Conservation (phyloP, 2,888 invertebrate species). For the Ceratothoa steindachneri region DNA sequence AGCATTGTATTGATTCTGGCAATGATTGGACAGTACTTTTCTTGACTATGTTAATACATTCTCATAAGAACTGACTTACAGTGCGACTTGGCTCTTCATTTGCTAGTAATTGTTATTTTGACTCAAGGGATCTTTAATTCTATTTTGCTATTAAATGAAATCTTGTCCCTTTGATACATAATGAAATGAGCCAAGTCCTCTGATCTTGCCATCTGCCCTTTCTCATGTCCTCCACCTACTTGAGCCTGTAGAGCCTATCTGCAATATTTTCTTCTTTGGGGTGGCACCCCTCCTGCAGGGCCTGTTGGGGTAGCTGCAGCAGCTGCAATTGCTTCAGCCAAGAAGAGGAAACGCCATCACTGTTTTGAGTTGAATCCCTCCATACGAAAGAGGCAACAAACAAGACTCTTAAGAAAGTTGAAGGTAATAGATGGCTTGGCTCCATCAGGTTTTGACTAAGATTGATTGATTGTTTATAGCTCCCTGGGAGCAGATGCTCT, state of each 20-base stretch:
- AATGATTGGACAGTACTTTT: too few relatives aligned
- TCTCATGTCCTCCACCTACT: conserved; percentile 37
- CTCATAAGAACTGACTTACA: too few relatives aligned
- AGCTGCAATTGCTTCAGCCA: conserved; percentile 91
- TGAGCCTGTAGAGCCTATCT: not conserved
- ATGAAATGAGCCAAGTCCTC: too few relatives aligned
- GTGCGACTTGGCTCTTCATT: too few relatives aligned
- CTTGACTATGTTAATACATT: too few relatives aligned
- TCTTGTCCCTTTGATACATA: too few relatives aligned
- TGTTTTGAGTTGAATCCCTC: conserved; percentile 96
- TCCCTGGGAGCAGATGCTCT: not conserved
- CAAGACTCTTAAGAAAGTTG: conserved; percentile 79
- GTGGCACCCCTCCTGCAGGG: conserved; percentile 59
- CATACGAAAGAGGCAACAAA: conserved; percentile 90
- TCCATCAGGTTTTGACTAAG: conserved; percentile 14
- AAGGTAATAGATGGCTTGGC: too few relatives aligned
- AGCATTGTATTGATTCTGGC: too few relatives aligned
- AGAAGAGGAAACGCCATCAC: conserved; percentile 90
- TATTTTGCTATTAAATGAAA: too few relatives aligned
- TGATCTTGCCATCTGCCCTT: not conserved
- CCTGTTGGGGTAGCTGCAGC: conserved; percentile 95
- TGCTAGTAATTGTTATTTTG: too few relatives aligned
- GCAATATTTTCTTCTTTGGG: conserved; percentile 5
- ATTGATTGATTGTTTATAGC: not conserved
- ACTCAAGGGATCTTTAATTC: too few relatives aligned